Evolutionary conservation across 2,797 vertebrate species (phyloP), one percentile per base, ranked within the genome.

Genomic region (Pseudopleuronectes americanus): DNA sequence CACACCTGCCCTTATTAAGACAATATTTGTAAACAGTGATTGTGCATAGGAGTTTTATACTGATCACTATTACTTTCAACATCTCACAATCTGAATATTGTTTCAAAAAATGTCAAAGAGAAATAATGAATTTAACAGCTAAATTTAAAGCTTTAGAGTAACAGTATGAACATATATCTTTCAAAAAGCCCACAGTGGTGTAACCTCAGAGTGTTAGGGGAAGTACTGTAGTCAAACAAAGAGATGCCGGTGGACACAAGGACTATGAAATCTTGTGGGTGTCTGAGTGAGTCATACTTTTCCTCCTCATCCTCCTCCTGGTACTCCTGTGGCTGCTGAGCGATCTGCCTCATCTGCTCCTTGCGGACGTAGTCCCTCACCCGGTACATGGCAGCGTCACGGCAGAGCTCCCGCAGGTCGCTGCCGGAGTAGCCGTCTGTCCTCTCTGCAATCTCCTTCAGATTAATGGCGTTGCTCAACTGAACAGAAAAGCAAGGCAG

Each of bases 291-390:
- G 24, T 80, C 88, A 43, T 89, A 95, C 95, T 60, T 91, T 48
- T 94, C 92, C 33, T 94, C 90, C 4, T 90, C 90, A 4, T 92
- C 74, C 6, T 90, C 90, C 4, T 92, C 74, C n/a, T n/a, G n/a
- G 31, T 51, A 14, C 17, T 89, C 92, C 61, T 89, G 91, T 1
- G 95, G 81, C 88, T 94, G 92, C 67, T 88, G 90, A 12, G 89
- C 91, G 2, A 96, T 94, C 84, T 93, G 93, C 79, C 89, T 93
- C 93, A 95, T 95, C 83, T 96, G 94, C 80, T 95, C 94, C 83
- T 94, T 95, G 75, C 93, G 94, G 74, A 95, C 89, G 5, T 93
- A 96, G 82, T 96, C 94, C 13, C 95, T 76, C 53, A 96, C 93
- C 2, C 94, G 87, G 76, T 96, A 95, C 90, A 95, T 89, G 77